Evolutionary conservation across 2,888 invertebrate genomes (phyloP).

Genomic region (Stomorhina lunata): DNA sequence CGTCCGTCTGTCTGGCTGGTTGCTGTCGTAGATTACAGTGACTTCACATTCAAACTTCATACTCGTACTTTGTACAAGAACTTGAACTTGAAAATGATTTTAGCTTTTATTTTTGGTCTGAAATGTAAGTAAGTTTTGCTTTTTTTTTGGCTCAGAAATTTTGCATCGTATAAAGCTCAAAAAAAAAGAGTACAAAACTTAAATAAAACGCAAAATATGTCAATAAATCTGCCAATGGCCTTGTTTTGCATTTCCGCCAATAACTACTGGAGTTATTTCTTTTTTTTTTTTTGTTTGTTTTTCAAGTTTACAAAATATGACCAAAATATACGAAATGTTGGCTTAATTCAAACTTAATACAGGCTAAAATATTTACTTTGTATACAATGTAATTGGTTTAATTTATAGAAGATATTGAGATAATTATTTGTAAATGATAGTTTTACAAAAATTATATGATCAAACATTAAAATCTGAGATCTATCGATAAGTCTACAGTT

Average conservation of each 20-base stretch:
- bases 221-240: conserved; percentile 77
- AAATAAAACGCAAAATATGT: conserved; percentile 70
- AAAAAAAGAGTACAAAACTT: conserved; percentile 20
- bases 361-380: not conserved
- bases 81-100: conserved; percentile 64
- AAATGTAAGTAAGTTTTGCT: not conserved
- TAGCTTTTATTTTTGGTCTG: not conserved
- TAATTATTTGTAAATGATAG: not conserved
- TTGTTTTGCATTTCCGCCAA: conserved; percentile 76
- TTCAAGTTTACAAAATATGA: conserved; percentile 16
- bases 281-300: not conserved
- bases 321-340: not conserved
- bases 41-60: conserved; percentile 28
- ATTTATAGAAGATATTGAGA: not conserved
- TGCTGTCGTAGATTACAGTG: conserved; percentile 55
- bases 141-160: not conserved
- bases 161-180: conserved; percentile 33
- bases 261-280: conserved; percentile 45
- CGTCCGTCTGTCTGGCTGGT: conserved; percentile 56
- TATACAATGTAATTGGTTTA: not conserved
- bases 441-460: not conserved
- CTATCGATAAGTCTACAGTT: no score
- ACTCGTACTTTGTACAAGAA: conserved; percentile 43
- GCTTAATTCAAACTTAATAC: not conserved
- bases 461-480: no score